These are phyloP conservation scores for Epinotia demarniana DNA, from an alignment of 2,888 invertebrate genomes.

Conservation along the genomic window DNA sequence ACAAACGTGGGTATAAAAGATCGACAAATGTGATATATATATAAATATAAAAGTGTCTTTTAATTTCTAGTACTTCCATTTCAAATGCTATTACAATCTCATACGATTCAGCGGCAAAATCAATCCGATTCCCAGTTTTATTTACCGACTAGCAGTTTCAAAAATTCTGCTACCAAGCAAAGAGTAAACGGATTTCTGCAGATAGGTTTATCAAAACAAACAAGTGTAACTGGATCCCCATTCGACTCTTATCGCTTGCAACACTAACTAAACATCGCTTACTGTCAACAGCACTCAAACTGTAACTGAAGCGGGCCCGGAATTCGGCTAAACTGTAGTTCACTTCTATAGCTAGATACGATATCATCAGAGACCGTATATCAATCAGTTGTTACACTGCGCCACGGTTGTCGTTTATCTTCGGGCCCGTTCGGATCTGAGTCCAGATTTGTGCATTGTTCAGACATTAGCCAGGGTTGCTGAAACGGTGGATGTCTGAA, in stretches of 20 bases:
- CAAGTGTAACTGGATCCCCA: conserved; percentile 60
- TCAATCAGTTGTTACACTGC: conserved; percentile 83
- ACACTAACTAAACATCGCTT: conserved; percentile 76
- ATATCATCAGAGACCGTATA: conserved; percentile 79
- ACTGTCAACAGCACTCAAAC: conserved; percentile 79
- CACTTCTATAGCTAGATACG: conserved; percentile 66
- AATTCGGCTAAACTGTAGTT: conserved; percentile 68
- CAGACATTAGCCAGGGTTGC: conserved; percentile 77
- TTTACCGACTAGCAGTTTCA: conserved; percentile 7
- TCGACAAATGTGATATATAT: too few species aligned
- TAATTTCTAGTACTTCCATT: background rate
- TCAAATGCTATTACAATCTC: background rate
- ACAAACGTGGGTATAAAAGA: too few species aligned
- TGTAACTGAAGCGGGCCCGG: conserved; percentile 79
- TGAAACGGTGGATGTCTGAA: conserved; percentile 80
- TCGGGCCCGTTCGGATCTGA: conserved; percentile 77
- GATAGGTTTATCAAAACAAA: conserved; percentile 55
- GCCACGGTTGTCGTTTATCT: conserved; percentile 83
- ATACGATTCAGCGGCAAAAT: background rate
- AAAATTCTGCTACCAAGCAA: conserved; percentile 21
- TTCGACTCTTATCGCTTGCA: conserved; percentile 63
- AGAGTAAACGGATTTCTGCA: conserved; percentile 30
- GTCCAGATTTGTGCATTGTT: conserved; percentile 83
- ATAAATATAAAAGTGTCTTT: background rate
- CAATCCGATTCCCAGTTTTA: conserved; percentile 1